Evolutionary conservation across 2,113 vertebrate genomes (phyloP), one percentile per base, ranked within the genome.

Genomic region (Chloropsis cyanopogon): DNA sequence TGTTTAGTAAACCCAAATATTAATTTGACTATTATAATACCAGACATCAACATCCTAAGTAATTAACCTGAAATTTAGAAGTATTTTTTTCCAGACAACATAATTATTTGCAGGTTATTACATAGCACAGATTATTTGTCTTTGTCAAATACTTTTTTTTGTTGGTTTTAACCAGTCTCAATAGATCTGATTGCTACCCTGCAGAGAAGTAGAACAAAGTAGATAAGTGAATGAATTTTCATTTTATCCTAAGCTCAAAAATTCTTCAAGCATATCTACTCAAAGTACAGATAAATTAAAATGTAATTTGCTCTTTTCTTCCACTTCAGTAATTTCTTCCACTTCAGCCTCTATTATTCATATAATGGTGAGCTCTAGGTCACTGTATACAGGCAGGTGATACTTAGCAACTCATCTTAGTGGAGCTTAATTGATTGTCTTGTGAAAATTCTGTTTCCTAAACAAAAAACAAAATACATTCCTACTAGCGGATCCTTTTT

Each of bases 281-380:
- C 77, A 95, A 95, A 97, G 49, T 53, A 69, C 25, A 82, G 63
- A 77, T 49, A 60, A 93, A 96, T 97, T 89, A 94, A 97, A 71
- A 94, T 79, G 46, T 41, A 91, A 96, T 96, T 96, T 92, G 44
- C 46, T 91, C 61, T 86, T 91, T 94, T 93, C 69, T 96, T 93
- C 60, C 65, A 89, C 60, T 85, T 95, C 94, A 88, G 44, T 72
- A 95, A 84, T 80, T 95, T 94, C 56, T 96, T 92, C 65, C 60
- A 91, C 57, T 80, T 95, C 93, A 92, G 61, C 42, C 52, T 37
- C 41, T 85, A 50, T 94, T 94, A 94, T 82, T 97, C 76, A 72
- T 69, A 84, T 61, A 90, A 86, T 73, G 41, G 44, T 2, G 26
- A 93, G 65, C 88, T 86, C 69, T 95, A 88, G 91, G 91, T 93